Percentiles rank a stretch among this genome's conserved stretches.
phyloP scores from a whole-genome alignment of 2,113 vertebrate species.

The Chloebia gouldiae region DNA sequence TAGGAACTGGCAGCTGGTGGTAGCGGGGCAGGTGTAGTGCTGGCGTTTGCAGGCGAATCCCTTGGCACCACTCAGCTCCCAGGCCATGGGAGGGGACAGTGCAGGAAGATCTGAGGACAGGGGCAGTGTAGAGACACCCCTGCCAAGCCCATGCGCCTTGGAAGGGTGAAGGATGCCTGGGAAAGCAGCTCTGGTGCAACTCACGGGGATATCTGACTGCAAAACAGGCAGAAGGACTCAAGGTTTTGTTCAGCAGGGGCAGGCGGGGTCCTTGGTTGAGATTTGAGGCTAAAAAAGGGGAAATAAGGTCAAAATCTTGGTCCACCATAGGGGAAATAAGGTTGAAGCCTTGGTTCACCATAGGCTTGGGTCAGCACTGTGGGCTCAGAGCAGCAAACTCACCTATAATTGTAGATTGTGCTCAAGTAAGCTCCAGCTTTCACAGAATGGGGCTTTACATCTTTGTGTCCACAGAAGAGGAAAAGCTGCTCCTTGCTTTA shows the following conservation, averaged over 20 bases:
- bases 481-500: not conserved
- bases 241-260: not conserved
- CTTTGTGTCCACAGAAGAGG: not conserved
- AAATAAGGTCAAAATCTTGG: not conserved
- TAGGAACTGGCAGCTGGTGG: constrained; percentile 60
- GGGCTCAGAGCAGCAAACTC: not conserved
- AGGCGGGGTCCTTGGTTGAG: not conserved
- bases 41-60: not conserved
- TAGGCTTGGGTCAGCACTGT: not conserved
- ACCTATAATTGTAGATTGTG: not conserved
- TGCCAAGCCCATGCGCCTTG: not conserved
- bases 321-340: not conserved
- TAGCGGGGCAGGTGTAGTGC: constrained; percentile 13
- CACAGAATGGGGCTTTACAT: not conserved
- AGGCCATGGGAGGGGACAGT: not conserved
- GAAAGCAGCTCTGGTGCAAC: not conserved
- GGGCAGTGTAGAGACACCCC: not conserved
- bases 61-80: not conserved
- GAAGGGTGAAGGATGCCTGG: not conserved
- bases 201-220: not conserved
- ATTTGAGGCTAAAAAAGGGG: not conserved
- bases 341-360: not conserved
- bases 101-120: not conserved
- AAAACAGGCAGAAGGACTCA: not conserved
- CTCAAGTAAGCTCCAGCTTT: not conserved